phyloP scores from a whole-genome alignment of 2,888 invertebrate genomes.

The Pegoplata infirma region DNA sequence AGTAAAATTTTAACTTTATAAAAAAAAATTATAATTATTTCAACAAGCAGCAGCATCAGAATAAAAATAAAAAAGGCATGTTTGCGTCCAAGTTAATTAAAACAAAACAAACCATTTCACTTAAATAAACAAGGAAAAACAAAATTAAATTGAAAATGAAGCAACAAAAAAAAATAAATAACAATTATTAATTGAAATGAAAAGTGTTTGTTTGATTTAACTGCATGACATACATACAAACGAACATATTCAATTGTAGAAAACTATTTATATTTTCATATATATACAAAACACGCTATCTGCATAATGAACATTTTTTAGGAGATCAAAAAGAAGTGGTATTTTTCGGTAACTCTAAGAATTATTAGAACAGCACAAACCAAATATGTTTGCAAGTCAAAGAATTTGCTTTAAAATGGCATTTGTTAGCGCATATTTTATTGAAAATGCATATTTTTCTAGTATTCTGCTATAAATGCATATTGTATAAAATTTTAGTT shows the following conservation, averaged over 20 bases:
- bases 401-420: no score
- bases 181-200: slow-evolving; percentile 37
- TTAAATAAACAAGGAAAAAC: slow-evolving; percentile 38
- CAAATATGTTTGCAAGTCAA: no score
- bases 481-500: no score
- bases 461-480: neutral
- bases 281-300: no score
- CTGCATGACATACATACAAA: neutral
- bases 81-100: slow-evolving; percentile 48
- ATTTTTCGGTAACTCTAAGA: no score
- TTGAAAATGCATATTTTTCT: neutral
- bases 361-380: no score
- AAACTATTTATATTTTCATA: no score
- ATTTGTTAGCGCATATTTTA: no score
- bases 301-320: no score
- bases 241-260: no score
- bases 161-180: neutral
- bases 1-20: neutral
- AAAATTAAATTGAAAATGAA: neutral
- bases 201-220: slow-evolving; percentile 39
- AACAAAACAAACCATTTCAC: slow-evolving; percentile 41
- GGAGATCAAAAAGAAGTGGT: no score
- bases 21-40: slow-evolving; percentile 4
- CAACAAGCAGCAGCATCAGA: slow-evolving; percentile 6
- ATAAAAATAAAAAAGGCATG: slow-evolving; percentile 20